Percentiles rank a stretch among this genome's conserved stretches.
These are phyloP conservation scores for Himalopsyche anomala DNA, from an alignment of 2,888 invertebrate genomes.

Conservation along the genomic window DNA sequence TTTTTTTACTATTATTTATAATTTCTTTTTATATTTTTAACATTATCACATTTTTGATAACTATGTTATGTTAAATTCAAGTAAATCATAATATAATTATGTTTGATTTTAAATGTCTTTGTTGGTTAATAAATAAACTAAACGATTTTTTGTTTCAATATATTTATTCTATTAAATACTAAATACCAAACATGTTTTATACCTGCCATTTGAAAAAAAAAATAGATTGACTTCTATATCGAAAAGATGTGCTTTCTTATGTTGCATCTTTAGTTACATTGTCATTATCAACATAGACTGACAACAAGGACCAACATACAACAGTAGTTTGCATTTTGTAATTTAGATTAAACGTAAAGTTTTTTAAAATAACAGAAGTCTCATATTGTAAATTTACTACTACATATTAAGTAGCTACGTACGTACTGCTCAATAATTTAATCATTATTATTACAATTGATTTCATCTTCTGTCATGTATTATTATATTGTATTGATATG, in stretches of 20 bases:
- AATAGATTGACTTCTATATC: background rate
- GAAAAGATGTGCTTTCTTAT: background rate
- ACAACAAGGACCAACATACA: constrained; percentile 15
- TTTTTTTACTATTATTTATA: constrained; percentile 10
- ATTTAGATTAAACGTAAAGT: constrained; percentile 14
- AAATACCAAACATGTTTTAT: constrained; percentile 18
- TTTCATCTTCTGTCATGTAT: background rate
- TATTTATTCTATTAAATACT: constrained; percentile 19
- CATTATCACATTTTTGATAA: background rate
- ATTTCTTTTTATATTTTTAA: constrained; percentile 1
- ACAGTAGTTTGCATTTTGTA: constrained; percentile 34
- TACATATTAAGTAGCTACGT: constrained; percentile 2
- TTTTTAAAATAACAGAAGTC: background rate
- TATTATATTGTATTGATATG: constrained; percentile 14
- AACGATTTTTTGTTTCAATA: constrained; percentile 17
- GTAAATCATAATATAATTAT: constrained; percentile 24
- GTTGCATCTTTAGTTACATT: background rate
- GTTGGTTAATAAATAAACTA: background rate
- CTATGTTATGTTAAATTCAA: constrained; percentile 20
- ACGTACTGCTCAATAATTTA: background rate
- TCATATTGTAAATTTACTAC: constrained; percentile 9
- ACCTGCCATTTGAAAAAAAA: background rate
- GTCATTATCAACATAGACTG: constrained; percentile 23
- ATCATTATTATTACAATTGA: background rate
- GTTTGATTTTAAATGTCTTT: constrained; percentile 25